These are phyloP conservation scores for Caenorhabditis zanzibari DNA, from an alignment of 2,888 invertebrate species.

Conservation along the genomic window DNA sequence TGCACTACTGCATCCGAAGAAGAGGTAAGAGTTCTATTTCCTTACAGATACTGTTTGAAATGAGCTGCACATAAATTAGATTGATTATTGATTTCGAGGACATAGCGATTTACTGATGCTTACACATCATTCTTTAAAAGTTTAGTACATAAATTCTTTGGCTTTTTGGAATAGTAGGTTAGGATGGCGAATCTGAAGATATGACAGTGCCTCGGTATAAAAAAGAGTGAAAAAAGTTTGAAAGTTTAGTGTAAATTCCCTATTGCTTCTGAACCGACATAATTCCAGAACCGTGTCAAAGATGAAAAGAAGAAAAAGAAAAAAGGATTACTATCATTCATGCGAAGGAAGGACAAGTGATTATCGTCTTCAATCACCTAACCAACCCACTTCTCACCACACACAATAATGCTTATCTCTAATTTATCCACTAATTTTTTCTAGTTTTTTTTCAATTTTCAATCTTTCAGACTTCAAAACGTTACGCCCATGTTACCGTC, in stretches of 20 bases:
- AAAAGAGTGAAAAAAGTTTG: no score
- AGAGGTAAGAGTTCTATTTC: slow-evolving; percentile 31
- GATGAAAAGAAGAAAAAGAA: slow-evolving; percentile 71
- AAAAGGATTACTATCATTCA: slow-evolving; percentile 69
- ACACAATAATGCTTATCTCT: slow-evolving; percentile 4
- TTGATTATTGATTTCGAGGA: no score
- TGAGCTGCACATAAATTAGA: no score
- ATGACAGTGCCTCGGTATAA: no score
- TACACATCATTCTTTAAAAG: no score
- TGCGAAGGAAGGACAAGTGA: slow-evolving; percentile 64
- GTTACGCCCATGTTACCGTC: slow-evolving; percentile 46
- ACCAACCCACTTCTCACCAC: not conserved
- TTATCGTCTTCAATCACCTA: not conserved
- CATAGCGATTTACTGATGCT: no score
- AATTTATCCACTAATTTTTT: not conserved
- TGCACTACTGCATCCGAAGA: slow-evolving; percentile 58
- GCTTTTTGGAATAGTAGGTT: no score
- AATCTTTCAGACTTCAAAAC: slow-evolving; percentile 43
- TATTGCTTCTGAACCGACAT: no score
- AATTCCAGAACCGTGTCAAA: slow-evolving; percentile 44
- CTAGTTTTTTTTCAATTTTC: not conserved
- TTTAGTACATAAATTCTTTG: no score
- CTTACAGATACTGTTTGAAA: not conserved
- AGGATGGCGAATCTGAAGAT: no score
- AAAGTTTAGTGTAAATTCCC: no score